Evolutionary conservation across 2,113 vertebrate genomes (phyloP).

Genomic region (Mesocricetus auratus): DNA sequence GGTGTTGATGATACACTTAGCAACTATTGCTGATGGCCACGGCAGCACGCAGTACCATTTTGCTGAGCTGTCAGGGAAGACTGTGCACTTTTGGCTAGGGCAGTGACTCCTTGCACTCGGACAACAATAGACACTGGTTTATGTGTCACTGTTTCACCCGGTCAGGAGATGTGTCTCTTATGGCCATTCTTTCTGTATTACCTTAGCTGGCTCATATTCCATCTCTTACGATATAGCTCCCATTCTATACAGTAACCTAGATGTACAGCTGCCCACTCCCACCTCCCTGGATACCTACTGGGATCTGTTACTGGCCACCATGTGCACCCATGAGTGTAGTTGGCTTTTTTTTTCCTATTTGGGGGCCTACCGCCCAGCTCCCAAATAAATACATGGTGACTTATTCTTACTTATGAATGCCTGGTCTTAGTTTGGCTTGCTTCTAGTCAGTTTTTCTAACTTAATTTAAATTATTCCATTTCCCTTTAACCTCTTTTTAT

Average conservation of each 20-base stretch:
- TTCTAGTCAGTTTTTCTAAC: not conserved
- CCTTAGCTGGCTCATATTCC: not conserved
- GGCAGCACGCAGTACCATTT: accelerated
- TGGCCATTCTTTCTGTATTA: accelerated
- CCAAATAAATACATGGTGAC: not conserved
- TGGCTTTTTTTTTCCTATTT: not conserved
- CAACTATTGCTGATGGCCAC: accelerated
- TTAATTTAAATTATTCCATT: not conserved
- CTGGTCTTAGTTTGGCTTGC: not conserved
- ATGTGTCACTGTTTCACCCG: not conserved
- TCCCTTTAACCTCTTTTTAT: not conserved
- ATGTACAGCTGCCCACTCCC: accelerated
- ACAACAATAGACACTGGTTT: accelerated
- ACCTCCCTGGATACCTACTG: not conserved
- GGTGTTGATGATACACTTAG: no score
- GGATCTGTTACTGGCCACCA: not conserved
- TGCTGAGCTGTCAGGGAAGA: no score
- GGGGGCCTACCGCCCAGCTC: not conserved
- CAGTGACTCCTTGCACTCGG: accelerated
- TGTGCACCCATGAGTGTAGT: not conserved
- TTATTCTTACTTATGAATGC: not conserved
- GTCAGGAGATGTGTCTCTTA: not conserved
- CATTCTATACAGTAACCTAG: not conserved
- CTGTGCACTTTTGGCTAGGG: accelerated
- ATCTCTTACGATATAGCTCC: not conserved